These are phyloP conservation scores for Epirrhoe tristata DNA, from an alignment of 2,888 invertebrate genomes.

Conservation along the genomic window DNA sequence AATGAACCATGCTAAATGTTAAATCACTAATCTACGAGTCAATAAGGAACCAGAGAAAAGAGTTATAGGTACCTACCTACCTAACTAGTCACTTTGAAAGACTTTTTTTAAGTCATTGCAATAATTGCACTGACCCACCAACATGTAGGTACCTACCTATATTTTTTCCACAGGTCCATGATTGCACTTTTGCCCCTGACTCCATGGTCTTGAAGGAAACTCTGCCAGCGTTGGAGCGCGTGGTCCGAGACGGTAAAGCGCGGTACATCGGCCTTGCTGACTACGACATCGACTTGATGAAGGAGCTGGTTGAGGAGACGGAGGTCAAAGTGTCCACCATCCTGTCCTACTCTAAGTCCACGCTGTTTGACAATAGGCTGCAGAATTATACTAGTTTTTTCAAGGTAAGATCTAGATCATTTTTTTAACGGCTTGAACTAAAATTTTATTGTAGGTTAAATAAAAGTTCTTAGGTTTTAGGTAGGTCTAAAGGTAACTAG, in stretches of 20 bases:
- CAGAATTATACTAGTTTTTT: slow-evolving; percentile 90
- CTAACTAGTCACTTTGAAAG: too few relatives aligned
- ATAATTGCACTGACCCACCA: background rate
- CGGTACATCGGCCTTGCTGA: slow-evolving; percentile 94
- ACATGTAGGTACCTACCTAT: background rate
- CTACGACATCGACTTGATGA: slow-evolving; percentile 92
- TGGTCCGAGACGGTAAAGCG: slow-evolving; percentile 90
- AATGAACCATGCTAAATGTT: too few relatives aligned
- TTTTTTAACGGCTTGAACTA: background rate
- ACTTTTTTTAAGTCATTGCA: too few relatives aligned
- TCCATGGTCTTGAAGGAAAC: slow-evolving; percentile 94
- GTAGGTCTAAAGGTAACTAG: too few relatives aligned
- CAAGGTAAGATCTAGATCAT: slow-evolving; percentile 80
- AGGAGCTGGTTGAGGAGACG: slow-evolving; percentile 89
- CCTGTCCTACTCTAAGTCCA: slow-evolving; percentile 92
- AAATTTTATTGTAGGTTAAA: too few relatives aligned
- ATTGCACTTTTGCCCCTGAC: slow-evolving; percentile 93
- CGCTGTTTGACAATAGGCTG: slow-evolving; percentile 92
- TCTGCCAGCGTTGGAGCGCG: slow-evolving; percentile 91
- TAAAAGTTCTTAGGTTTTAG: too few relatives aligned
- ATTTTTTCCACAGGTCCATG: slow-evolving; percentile 90
- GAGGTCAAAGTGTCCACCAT: slow-evolving; percentile 88
- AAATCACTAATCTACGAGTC: too few relatives aligned
- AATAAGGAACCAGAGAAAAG: too few relatives aligned
- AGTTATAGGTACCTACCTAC: too few relatives aligned